phyloP scores from a whole-genome alignment of 2,797 vertebrate genomes.

The Pangasius krempfi region DNA sequence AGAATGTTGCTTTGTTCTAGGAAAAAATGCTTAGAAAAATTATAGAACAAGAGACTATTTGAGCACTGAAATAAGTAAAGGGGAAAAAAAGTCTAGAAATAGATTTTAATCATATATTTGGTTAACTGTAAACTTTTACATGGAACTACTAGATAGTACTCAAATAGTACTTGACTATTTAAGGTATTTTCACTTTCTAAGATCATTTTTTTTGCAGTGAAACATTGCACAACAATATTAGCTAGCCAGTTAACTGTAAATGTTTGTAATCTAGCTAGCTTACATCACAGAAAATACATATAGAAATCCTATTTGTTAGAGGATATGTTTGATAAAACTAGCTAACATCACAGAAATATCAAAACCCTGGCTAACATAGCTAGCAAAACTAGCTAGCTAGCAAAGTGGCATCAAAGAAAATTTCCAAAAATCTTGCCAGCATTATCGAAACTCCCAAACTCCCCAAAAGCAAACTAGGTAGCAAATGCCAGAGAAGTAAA shows the following conservation, averaged over 20 bases:
- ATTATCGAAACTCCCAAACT: not conserved
- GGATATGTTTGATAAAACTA: not conserved
- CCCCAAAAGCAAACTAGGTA: not conserved
- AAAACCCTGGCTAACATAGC: not conserved
- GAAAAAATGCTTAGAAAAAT: not conserved
- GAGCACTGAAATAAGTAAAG: not conserved
- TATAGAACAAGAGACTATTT: not conserved
- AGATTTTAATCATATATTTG: not conserved
- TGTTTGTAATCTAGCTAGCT: not conserved
- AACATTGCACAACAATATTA: not conserved
- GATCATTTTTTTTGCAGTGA: not conserved
- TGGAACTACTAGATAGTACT: not conserved
- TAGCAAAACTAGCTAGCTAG: not conserved
- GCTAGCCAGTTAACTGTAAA: not conserved
- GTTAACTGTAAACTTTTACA: not conserved
- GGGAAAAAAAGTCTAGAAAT: not conserved
- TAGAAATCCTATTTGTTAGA: not conserved
- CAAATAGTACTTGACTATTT: not conserved
- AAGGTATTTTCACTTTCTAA: not conserved
- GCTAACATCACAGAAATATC: not conserved
- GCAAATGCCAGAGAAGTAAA: not conserved
- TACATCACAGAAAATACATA: not conserved
- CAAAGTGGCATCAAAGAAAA: conserved; percentile 2
- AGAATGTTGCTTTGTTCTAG: not conserved
- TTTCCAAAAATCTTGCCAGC: not conserved